Evolutionary conservation across 1,140 invertebrate species (phyloP), one percentile per base, ranked within the genome.

Genomic region (Microvelia longipes): DNA sequence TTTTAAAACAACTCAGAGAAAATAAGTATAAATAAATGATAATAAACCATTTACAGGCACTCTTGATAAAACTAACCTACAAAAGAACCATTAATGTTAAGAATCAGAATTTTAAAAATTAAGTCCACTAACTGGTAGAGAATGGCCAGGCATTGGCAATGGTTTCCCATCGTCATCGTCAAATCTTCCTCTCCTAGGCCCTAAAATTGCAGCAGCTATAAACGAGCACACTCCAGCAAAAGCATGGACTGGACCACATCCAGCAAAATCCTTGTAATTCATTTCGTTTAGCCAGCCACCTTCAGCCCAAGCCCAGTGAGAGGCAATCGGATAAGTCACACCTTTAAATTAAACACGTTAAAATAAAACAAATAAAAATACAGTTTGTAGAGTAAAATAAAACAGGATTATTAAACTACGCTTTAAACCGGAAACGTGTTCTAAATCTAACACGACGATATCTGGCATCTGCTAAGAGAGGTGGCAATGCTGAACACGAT

Each of bases 281-380:
- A 75, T 25, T 1, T 62, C 26, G 19, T n/a, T 73, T 26, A 76
- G 73, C 82, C 82, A 85, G 0, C 83, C 83, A 13, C 78, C 74
- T 11, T 78, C 74, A n/a, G 76, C 70, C 84, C 84, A 86, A 0
- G 77, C 81, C 84, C 84, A 86, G 71, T 84, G 85, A 1, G 81
- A 79, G 0, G 82, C 80, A 19, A 84, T 76, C 0, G 84, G 84
- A 74, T 84, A 86, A 0, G 84, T 78, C 62, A 85, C 78, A 2
- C 80, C 84, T 85, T 73, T 15, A 13, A 76, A 74, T n/a, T n/a
- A n/a, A n/a, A n/a, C n/a, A 11, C 1, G 1, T 50, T 19, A 69
- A 28, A 28, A 25, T 29, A 15, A 30, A 70, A 63, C 25, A 5
- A 25, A 28, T n/a, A 70, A 68, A 64, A 65, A 68, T 15, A 14